Base-by-base conservation (phyloP, 2,113 vertebrate species). In the Tachycineta bicolor region DNA sequence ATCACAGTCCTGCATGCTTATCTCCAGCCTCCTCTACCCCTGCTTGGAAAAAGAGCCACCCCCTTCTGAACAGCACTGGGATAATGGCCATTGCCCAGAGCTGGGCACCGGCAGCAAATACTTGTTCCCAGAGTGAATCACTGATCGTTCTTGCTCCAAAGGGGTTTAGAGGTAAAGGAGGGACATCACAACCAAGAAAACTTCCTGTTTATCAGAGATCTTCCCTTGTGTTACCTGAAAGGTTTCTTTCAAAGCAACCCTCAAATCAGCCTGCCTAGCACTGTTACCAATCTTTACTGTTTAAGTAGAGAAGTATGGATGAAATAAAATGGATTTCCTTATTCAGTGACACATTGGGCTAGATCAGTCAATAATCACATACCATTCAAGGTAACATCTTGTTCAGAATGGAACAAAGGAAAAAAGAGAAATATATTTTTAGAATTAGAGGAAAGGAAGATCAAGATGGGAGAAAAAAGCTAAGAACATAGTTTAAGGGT, bases 381-480 rank as follows among this genome's bases (percentile, higher is more conserved):
- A 68, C 4, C 43, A 56, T 7, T 43, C 18, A 73, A 77, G 37
- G 24, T 26, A 60, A 65, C 37, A 26, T 16, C 67, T 86, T 77
- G 41, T 70, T 87, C 20, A 46, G 46, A 49, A 68, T 10, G 9
- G 13, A 56, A 37, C 55, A 8, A 22, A 6, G n/a, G 3, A 25
- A 63, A 56, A n/a, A 64, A 17, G 6, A 9, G 21, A 87, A 64
- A 64, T 65, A 14, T 3, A 28, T 31, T 12, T 39, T 25, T 6
- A 49, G 17, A 86, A 65, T 25, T 22, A 80, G 18, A 68, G 24
- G 19, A 73, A 31, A 76, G 18, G 37, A 14, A 90, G 55, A 73
- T 26, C 6, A 39, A 39, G 24, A 24, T 11, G 10, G 4, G 5
- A 10, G 1, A 2, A 2, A 14, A 53, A 62, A 39, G 5, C 12